Base-by-base conservation (phyloP, 2,888 invertebrate genomes). In the Hartigia nigra region DNA sequence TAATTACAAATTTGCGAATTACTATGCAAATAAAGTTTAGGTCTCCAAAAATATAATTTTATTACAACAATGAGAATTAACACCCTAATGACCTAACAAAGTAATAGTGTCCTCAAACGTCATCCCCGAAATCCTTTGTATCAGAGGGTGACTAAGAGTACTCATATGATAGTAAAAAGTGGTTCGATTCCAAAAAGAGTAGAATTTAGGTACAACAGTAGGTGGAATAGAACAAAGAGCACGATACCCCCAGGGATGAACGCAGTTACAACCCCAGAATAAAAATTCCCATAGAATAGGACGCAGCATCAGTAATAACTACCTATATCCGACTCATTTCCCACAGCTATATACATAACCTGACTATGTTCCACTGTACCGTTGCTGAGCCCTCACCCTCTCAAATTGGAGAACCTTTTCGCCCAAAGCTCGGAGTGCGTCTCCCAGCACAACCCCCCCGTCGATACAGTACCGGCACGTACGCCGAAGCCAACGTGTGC, bases 211-310 rank as follows among this genome's bases (percentile, higher is more conserved):
- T 55, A 55, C 23, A 55, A 55, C 72, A 34, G 36, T 31, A 34
- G 34, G 55, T 74, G 81, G 81, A 86, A 84, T 82, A 84, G 86
- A 88, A 88, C 89, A 89, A 90, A 90, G 88, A 88, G 86, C 84
- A 81, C 84, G 84, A 83, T 84, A 84, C 79, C 76, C 78, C 85
- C 86, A 78, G 79, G 84, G 80, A 82, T 82, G 85, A 85, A 85
- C 83, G 86, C 83, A 84, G 88, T 88, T 88, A 88, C 88, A 88
- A 88, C 84, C 86, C 86, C 83, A 86, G 86, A 88, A 90, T 88
- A 90, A 90, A 81, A 87, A 89, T 87, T 86, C 83, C 80, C 81
- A 85, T 55, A 82, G 87, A 87, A 85, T 86, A 85, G 84, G 86
- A 88, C 89, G 88, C 85, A 88, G 87, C 84, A 84, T 86, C 84